phyloP scores from a whole-genome alignment of 2,888 invertebrate genomes.

The Netelia fuscicornis region DNA sequence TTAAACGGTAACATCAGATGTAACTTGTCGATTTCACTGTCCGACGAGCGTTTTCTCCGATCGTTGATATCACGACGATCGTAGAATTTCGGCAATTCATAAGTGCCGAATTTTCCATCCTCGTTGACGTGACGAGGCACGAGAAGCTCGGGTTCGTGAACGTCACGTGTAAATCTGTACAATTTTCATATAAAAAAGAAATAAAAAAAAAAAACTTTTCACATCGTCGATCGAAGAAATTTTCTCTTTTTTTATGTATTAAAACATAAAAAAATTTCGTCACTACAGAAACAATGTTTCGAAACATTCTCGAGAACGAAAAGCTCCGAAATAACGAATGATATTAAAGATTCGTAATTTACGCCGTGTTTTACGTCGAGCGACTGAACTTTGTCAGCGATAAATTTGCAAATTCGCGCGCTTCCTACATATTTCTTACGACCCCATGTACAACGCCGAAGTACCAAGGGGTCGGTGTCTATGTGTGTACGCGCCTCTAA shows the following conservation, averaged over 20 bases:
- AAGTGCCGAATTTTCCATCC: slow-evolving; percentile 85
- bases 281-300: too few species aligned
- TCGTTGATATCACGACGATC: slow-evolving; percentile 74
- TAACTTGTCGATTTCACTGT: slow-evolving; percentile 71
- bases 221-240: too few species aligned
- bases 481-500: slow-evolving; percentile 47
- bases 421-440: slow-evolving; percentile 3
- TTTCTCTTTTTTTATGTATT: not conserved
- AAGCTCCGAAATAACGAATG: not conserved
- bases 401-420: slow-evolving; percentile 13
- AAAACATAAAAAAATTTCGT: too few species aligned
- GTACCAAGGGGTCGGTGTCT: not conserved
- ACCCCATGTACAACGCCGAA: not conserved
- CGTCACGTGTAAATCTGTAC: slow-evolving; percentile 84
- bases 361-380: slow-evolving; percentile 10
- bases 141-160: slow-evolving; percentile 84
- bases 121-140: slow-evolving; percentile 85
- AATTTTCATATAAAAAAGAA: not conserved
- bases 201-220: not conserved
- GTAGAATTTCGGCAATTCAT: slow-evolving; percentile 85
- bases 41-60: slow-evolving; percentile 73
- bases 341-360: not conserved
- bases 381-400: slow-evolving; percentile 33
- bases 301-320: not conserved
- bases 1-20: slow-evolving; percentile 80